A percentile compares a stretch with the other conserved stretches of the same genome.
These are phyloP conservation scores for Archivesica marissinica DNA, from an alignment of 1,140 invertebrate species.

Conservation along the genomic window DNA sequence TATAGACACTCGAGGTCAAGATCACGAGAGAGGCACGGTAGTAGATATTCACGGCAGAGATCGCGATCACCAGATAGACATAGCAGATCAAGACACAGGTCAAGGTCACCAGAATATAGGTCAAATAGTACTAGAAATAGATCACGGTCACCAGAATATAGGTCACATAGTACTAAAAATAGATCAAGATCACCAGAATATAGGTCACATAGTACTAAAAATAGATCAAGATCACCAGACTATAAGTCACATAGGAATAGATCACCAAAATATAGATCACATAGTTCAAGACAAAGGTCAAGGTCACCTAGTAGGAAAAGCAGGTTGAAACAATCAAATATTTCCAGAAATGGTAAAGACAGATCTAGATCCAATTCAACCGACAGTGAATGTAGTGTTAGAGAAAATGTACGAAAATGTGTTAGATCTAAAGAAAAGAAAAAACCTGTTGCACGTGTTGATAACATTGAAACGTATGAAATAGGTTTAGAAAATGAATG, in stretches of 20 bases:
- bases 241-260: slow-evolving; percentile 22
- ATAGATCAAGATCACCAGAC: slow-evolving; percentile 28
- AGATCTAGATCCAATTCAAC: background rate
- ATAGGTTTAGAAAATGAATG: no score
- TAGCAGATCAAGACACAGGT: slow-evolving; percentile 6
- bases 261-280: background rate
- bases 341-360: background rate
- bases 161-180: no score
- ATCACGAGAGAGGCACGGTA: slow-evolving; percentile 43
- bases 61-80: slow-evolving; percentile 65
- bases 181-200: slow-evolving; percentile 66
- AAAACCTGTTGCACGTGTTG: background rate
- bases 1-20: slow-evolving; percentile 60
- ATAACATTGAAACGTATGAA: no score
- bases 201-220: slow-evolving; percentile 4
- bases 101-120: slow-evolving; percentile 30
- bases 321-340: background rate
- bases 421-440: background rate
- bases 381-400: background rate
- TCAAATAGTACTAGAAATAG: background rate
- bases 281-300: background rate
- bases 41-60: slow-evolving; percentile 44
- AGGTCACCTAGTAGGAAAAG: slow-evolving; percentile 37
- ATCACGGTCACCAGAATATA: slow-evolving; percentile 24
- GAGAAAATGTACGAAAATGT: background rate